Evolutionary conservation across 2,113 vertebrate genomes (phyloP), one percentile per base, ranked within the genome.

Genomic region (Cochlearius cochlearius): DNA sequence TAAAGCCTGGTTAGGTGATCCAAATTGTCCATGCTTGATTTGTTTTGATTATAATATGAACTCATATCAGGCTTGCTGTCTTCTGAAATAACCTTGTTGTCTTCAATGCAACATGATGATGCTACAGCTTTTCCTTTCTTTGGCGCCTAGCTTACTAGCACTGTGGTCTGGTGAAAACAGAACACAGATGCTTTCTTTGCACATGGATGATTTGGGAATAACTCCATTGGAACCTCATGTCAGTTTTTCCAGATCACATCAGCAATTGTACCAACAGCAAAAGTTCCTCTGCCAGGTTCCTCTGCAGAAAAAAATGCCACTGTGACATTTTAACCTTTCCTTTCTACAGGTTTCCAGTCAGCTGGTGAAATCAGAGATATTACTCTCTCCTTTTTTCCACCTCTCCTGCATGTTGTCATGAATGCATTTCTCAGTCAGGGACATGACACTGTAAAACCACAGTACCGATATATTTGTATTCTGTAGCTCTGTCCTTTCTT

Each of bases 131-230:
- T 92, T 73, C 82, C 55, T 59, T 76, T 73, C 85, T 90, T 66
- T 90, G 74, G 78, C 5, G 0, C 36, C 50, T 66, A 49, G 5
- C 66, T 93, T 69, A 34, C 71, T 66, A 62, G 26, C 78, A 1
- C 53, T 30, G 16, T 59, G 72, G 71, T 63, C 78, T 92, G 79
- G 45, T 95, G 88, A 62, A 95, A 96, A 80, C 78, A 83, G 90
- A 93, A 86, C 96, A 83, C 96, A 97, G 96, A 96, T 97, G 96
- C 92, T 96, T 66, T 86, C 88, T 96, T 96, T 94, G 85, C 96
- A 96, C 96, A 95, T 96, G 96, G 88, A 94, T 96, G 96, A 67
- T 96, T 86, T 97, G 85, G 86, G 90, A 96, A 95, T 96, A 95
- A 94, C 90, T 96, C 85, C 82, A 59, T 1, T 96, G 94, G 92